Evolutionary conservation across 2,888 invertebrate genomes (phyloP), one percentile per base, ranked within the genome.

Genomic region (Macaria liturata): DNA sequence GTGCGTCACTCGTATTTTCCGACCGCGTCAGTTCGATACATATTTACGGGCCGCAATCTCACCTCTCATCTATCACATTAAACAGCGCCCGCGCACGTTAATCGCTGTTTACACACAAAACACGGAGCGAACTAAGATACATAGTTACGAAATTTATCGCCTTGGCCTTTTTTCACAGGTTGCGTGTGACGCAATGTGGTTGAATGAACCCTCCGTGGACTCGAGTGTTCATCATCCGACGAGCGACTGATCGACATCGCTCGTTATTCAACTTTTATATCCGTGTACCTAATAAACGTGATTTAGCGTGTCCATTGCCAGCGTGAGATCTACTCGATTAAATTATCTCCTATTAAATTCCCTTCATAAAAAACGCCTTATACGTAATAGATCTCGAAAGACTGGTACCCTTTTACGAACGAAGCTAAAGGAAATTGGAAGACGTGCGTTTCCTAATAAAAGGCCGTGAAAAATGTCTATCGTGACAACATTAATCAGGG

Each of bases 181-280:
- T 60, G 55, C 48, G 48, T 50, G 53, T 71, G 70, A 68, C 70
- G 70, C 65, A 69, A 69, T 53, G 9, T 56, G 58, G 68, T 70
- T 72, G 66, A 71, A 68, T 62, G 68, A 70, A 69, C 70, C 61
- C 54, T 59, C 54, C 49, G 42, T 62, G 65, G 52, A 59, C 46
- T 49, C 34, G 49, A 50, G 57, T 52, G 53, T 56, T 59, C 58
- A 51, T 59, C 58, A 52, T 51, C 49, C 55, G 32, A 43, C 55
- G 37, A 48, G 46, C 44, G 60, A 60, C 54, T 57, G 61, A 61
- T 61, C 59, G 58, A 61, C 54, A 67, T 62, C 59, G 59, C 57
- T 63, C 62, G 60, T 57, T 59, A 61, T 62, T 62, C 62, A 59
- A 59, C 57, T 64, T 65, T 59, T 57, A 59, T 64, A 59, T 61